phyloP scores from a whole-genome alignment of 1,140 invertebrate genomes.

The Pseudomyrmex cubaensis region DNA sequence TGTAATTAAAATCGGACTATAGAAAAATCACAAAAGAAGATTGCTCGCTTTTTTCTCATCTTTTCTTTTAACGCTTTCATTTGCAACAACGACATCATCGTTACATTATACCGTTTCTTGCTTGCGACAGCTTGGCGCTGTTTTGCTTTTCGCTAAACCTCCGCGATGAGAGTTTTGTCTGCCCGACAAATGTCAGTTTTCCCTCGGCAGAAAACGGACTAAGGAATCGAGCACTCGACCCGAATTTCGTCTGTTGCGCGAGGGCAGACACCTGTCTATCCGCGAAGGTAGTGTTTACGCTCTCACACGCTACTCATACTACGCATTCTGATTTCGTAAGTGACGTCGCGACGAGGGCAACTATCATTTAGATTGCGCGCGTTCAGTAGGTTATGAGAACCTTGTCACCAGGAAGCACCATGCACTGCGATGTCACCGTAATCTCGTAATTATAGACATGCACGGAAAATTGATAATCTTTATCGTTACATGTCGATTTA shows the following conservation, averaged over 20 bases:
- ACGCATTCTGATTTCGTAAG: conserved; percentile 61
- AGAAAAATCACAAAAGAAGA: background rate
- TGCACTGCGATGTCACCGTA: background rate
- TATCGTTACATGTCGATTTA: no score
- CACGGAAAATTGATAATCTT: background rate
- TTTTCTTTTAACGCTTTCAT: conserved; percentile 22
- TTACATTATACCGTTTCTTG: background rate
- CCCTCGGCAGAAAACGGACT: conserved; percentile 48
- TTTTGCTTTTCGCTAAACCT: conserved; percentile 10
- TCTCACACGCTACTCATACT: conserved; percentile 34
- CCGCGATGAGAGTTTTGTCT: conserved; percentile 50
- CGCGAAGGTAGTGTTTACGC: conserved; percentile 41
- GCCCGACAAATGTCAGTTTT: conserved; percentile 52
- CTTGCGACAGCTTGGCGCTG: background rate
- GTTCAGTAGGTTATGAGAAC: conserved; percentile 38
- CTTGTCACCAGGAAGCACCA: conserved; percentile 41
- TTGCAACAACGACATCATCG: conserved; percentile 29
- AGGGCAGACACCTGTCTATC: conserved; percentile 57
- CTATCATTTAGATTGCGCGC: conserved; percentile 41
- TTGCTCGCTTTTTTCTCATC: background rate
- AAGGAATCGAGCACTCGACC: conserved; percentile 67
- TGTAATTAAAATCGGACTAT: conserved; percentile 29
- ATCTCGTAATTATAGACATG: background rate
- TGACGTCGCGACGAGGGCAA: conserved; percentile 45
- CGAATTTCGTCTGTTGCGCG: conserved; percentile 58